Base-by-base conservation (phyloP, 1,140 invertebrate genomes). In the Procambarus virginalis region DNA sequence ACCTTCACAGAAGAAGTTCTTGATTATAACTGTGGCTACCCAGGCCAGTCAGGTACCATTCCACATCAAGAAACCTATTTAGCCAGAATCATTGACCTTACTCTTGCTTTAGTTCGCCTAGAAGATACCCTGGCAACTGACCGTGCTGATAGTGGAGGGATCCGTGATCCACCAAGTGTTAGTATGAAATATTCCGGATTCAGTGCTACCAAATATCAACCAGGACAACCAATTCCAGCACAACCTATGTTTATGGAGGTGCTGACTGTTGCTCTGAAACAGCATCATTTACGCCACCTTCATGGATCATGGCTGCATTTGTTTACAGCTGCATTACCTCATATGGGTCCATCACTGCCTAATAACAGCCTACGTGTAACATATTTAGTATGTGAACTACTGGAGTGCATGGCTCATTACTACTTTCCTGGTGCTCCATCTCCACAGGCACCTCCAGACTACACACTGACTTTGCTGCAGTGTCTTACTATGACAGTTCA, bases 221-320 rank as follows among this genome's bases (percentile, higher is more conserved):
- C 95, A 89, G 96, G 96, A 51, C 94, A 96, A 68, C 93, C 96
- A 49, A 96, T 97, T 91, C 96, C 96, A 60, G 96, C 97, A 92
- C 97, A 98, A 93, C 96, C 97, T 34, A 97, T 98, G 95, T 98
- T 99, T 93, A 94, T 98, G 34, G 96, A 96, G 46, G 96, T 97
- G 73, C 95, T 98, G 83, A 94, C 97, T 77, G 97, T 95, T 92
- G 97, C 97, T 22, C 92, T 94, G 58, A 93, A 68, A 5, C 91
- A 92, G 48, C 84, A 91, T 22, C 91, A 93, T 75, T 80, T 96
- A 94, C 94, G 96, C 92, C 95, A 96, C 93, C 93, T 97, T 91
- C 97, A 97, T 93, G 95, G 96, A 87, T 96, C 97, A 92, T 98
- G 97, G 97, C 95, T 97, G 34, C 96, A 96, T 84, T 95, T 98